Evolutionary conservation across 2,888 invertebrate species (phyloP), one percentile per base, ranked within the genome.

Genomic region (Metalampra italica): DNA sequence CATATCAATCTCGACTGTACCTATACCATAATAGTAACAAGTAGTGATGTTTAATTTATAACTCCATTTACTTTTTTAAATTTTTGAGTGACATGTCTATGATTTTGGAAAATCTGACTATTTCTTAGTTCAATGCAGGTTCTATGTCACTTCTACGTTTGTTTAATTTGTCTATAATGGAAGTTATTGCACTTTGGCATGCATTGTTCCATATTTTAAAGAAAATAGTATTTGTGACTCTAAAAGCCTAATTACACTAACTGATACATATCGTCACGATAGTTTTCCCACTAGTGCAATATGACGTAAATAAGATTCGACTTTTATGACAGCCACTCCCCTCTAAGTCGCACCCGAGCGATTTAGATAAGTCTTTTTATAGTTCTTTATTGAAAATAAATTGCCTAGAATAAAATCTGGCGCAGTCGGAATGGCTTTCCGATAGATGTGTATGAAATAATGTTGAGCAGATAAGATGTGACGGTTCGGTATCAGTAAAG

Each of bases 311-410:
- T 85, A 85, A 77, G 79, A 76, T 72, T 78, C 76, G 81, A 81
- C 79, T 71, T 86, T 85, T 84, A 85, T 82, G 86, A 79, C 78
- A 73, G 70, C 60, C 69, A 69, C 77, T 70, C 86, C 85, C 88
- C 82, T 78, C 66, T 62, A 66, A 73, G 72, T 78, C 74, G 76
- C 71, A 71, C 69, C 72, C 74, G 72, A 81, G 71, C 89, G 81
- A 87, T 88, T 88, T 85, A 89, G 89, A 89, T 89, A 89, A 89
- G 87, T 87, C 87, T 83, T 87, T 89, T 89, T 89, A 89, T 89
- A 89, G 89, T 88, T 88, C 89, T 88, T 89, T 89, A 89, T 89
- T 89, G 89, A 89, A 89, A 89, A 87, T 89, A 89, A 89, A 89
- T 89, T 89, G 89, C 89, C 81, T 82, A 88, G 89, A 89, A 89